These are phyloP conservation scores for Brachionus sp. DNA, from an alignment of 1,140 invertebrate species.

Conservation along the genomic window DNA sequence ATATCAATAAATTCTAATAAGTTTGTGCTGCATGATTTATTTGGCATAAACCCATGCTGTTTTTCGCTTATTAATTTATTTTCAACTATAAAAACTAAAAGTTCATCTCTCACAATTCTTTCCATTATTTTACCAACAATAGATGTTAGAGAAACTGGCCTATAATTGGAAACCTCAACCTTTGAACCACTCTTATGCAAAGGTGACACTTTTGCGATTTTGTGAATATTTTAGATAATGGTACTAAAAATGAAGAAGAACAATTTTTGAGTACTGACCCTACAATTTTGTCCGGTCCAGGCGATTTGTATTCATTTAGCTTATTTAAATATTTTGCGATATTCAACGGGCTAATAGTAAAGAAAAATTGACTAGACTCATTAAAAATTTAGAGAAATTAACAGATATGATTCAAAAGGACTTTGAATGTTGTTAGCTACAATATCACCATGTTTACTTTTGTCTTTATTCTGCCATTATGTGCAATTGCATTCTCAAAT, in stretches of 20 bases:
- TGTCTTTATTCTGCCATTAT: conserved; percentile 26
- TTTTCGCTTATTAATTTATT: neutral
- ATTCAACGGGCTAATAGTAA: too few species aligned
- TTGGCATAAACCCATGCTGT: neutral
- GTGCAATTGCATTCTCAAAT: neutral
- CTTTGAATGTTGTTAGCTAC: conserved; percentile 29
- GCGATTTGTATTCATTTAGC: neutral
- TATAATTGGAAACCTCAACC: neutral
- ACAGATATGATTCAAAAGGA: neutral
- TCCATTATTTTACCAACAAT: neutral
- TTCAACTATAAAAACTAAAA: neutral
- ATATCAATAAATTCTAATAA: too few species aligned
- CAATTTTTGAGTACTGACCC: neutral
- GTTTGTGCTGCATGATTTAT: neutral
- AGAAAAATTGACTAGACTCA: too few species aligned
- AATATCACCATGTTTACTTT: conserved; percentile 41
- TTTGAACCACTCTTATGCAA: neutral
- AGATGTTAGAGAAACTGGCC: neutral
- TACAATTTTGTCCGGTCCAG: neutral
- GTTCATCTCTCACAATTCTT: neutral
- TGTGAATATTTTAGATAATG: neutral
- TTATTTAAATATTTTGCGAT: neutral
- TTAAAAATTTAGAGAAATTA: too few species aligned
- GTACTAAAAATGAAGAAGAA: neutral
- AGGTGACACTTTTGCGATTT: neutral